Evolutionary conservation across 2,888 invertebrate genomes (phyloP), one percentile per base, ranked within the genome.

Genomic region (Belgica antarctica): DNA sequence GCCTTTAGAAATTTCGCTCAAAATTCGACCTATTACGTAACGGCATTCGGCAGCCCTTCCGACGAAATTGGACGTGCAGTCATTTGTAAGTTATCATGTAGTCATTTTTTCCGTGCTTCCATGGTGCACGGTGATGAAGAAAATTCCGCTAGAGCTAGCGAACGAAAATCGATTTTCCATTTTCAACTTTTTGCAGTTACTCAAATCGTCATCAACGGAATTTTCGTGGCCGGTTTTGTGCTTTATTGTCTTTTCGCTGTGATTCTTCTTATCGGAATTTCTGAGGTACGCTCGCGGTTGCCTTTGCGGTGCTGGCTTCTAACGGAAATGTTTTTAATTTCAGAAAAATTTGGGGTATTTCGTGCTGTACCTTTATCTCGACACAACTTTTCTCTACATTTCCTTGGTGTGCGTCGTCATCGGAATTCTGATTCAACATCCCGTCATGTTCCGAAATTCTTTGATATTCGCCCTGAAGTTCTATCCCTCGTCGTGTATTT

Each of bases 21-120:
- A 1, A 5, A 62, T 7, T 62, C 62, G 2, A 8, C 31, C 1
- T 62, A 62, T 62, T 62, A 62, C 25, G 62, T 25, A 62, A 62
- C n/a, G 1, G 4, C 27, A 8, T 62, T 62, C 25, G 62, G 62
- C 2, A 19, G 15, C 7, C 17, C 2, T 10, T 15, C 62, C 2
- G 34, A 62, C 27, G 62, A 62, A 31, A 15, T 62, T 1, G 15
- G 62, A 10, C 7, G 34, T 5, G 17, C 12, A 17, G n/a, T 62
- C 8, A 62, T 62, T 15, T n/a, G 62, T 62, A 34, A 62, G 28
- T 62, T 59, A n/a, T n/a, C n/a, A n/a, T n/a, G n/a, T n/a, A n/a
- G n/a, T n/a, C n/a, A n/a, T n/a, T n/a, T n/a, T n/a, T n/a, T n/a
- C n/a, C n/a, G 57, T 15, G 47, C 5, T 47, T 47, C 47, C 47